Evolutionary conservation across 1,140 invertebrate species (phyloP).

Genomic region (Neodiprion virginianus): DNA sequence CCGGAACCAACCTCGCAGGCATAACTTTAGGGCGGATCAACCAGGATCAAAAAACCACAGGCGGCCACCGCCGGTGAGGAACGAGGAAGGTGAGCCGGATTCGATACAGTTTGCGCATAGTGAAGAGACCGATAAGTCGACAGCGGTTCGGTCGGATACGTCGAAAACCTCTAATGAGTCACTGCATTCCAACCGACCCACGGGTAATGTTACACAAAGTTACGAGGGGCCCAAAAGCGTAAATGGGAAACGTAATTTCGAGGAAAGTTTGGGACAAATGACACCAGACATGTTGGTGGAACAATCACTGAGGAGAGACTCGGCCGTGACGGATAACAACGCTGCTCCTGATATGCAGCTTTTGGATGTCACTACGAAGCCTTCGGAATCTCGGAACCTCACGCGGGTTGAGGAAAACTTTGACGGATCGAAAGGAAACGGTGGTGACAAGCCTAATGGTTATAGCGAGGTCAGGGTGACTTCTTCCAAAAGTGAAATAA

Average conservation of each 20-base stretch:
- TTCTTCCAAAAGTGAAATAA: constrained; percentile 1
- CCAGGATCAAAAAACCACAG: neutral
- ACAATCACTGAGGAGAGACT: neutral
- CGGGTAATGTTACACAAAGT: neutral
- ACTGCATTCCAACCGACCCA: neutral
- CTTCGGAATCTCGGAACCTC: neutral
- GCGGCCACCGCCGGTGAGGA: neutral
- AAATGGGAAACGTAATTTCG: neutral
- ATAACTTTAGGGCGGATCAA: neutral
- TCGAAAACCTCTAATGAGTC: neutral
- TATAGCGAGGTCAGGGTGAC: neutral
- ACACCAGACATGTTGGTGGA: neutral
- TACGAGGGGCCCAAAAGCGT: neutral
- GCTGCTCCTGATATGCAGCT: neutral
- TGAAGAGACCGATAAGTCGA: neutral
- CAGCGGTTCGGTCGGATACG: neutral
- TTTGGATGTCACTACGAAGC: neutral
- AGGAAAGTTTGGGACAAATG: neutral
- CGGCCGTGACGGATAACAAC: neutral
- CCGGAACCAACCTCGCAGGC: neutral
- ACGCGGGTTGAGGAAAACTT: constrained; percentile 14
- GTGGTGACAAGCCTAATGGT: neutral
- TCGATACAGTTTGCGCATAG: neutral
- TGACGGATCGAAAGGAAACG: neutral
- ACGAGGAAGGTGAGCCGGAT: neutral